Percentiles rank a stretch among this genome's conserved stretches.
These are phyloP conservation scores for Adela reaumurella DNA, from an alignment of 2,888 invertebrate genomes.

Conservation along the genomic window DNA sequence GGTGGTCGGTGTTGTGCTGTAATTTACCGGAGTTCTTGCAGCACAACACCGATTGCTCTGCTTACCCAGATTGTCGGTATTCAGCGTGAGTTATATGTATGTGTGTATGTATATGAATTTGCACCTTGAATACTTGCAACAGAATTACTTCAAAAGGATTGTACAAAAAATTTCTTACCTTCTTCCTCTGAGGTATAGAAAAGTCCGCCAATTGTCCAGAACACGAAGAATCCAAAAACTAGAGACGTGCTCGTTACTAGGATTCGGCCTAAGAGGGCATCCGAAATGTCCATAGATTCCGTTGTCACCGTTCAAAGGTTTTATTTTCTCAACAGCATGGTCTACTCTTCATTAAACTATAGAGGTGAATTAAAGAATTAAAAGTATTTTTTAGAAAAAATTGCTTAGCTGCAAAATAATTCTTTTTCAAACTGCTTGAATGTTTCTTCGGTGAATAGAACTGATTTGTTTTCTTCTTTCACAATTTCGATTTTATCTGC, in stretches of 20 bases:
- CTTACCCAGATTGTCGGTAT: too few relatives aligned
- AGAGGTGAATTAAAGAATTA: too few relatives aligned
- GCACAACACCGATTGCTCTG: too few relatives aligned
- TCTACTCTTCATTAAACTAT: too few relatives aligned
- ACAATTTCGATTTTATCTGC: constrained; percentile 31
- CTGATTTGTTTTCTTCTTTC: constrained; percentile 50
- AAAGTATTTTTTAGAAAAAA: too few relatives aligned
- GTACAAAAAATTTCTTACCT: constrained; percentile 32
- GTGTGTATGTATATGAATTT: too few relatives aligned
- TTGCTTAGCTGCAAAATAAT: constrained; percentile 48
- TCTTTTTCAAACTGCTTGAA: constrained; percentile 65
- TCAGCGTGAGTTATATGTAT: too few relatives aligned
- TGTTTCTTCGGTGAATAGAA: constrained; percentile 65
- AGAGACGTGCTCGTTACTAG: constrained; percentile 49
- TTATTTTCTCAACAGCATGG: not conserved
- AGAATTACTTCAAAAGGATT: too few relatives aligned
- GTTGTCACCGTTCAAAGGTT: too few relatives aligned
- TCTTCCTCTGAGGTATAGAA: constrained; percentile 61
- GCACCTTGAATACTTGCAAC: too few relatives aligned
- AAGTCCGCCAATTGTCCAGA: constrained; percentile 67
- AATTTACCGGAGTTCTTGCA: too few relatives aligned
- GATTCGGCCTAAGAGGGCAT: constrained; percentile 56
- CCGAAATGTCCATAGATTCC: constrained; percentile 50
- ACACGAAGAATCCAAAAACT: constrained; percentile 55
- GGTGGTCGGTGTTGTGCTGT: too few relatives aligned